phyloP scores from a whole-genome alignment of 2,888 invertebrate genomes.

The Drosophila suboccidentalis region DNA sequence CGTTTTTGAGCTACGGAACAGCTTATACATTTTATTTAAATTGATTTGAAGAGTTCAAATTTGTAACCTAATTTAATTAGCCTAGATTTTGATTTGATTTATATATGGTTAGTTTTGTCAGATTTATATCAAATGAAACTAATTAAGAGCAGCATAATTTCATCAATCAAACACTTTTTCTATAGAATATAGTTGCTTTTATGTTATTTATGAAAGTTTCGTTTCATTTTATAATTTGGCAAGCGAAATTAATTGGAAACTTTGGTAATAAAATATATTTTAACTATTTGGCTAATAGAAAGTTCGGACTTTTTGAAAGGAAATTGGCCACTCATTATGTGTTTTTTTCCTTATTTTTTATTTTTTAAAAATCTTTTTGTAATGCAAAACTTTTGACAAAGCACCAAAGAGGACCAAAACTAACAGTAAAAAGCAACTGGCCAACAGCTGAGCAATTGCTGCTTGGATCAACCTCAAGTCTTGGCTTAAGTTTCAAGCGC shows the following conservation, averaged over 20 bases:
- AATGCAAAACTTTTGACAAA: conserved; percentile 50
- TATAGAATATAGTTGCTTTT: background rate
- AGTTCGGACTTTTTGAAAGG: conserved; percentile 11
- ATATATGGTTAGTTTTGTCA: background rate
- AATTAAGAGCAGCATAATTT: background rate
- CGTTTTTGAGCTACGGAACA: conserved; percentile 1
- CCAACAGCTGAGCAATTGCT: conserved; percentile 56
- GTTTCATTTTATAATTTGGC: background rate
- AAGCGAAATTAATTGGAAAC: conserved; percentile 3
- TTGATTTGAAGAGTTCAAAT: conserved; percentile 2
- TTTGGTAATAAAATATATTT: conserved; percentile 11
- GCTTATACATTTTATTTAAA: background rate
- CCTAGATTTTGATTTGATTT: background rate
- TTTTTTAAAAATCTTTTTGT: conserved; percentile 13
- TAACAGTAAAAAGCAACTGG: conserved; percentile 41
- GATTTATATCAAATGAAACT: background rate
- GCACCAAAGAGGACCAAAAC: conserved; percentile 29
- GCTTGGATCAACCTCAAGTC: conserved; percentile 70
- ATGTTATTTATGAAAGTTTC: background rate
- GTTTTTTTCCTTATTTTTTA: conserved; percentile 47
- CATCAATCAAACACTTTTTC: background rate
- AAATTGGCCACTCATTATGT: conserved; percentile 42
- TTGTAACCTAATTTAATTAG: background rate
- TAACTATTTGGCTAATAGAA: conserved; percentile 16
- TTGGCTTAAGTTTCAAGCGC: conserved; percentile 61